phyloP scores from a whole-genome alignment of 2,797 vertebrate species.

The Coilia nasus region DNA sequence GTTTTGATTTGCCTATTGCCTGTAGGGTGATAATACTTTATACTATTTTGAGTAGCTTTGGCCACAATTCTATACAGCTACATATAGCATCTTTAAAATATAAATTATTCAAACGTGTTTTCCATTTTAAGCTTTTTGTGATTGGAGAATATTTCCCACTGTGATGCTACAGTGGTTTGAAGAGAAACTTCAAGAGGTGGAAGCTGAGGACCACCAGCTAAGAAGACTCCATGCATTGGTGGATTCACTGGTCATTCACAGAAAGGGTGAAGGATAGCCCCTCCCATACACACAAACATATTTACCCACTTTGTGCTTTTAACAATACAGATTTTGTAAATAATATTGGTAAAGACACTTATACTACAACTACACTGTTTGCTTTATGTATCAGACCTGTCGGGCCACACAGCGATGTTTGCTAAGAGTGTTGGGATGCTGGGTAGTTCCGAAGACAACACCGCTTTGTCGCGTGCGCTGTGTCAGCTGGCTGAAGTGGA shows the following conservation, averaged over 20 bases:
- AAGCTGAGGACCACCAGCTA: slow-evolving; percentile 91
- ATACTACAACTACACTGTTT: too few relatives aligned
- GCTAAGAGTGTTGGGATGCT: slow-evolving; percentile 97
- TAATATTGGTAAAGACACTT: too few relatives aligned
- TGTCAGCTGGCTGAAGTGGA: slow-evolving; percentile 98
- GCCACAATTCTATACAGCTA: too few relatives aligned
- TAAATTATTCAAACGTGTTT: not conserved
- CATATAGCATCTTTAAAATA: too few relatives aligned
- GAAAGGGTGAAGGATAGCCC: slow-evolving; percentile 82
- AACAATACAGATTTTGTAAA: not conserved
- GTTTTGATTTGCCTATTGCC: too few relatives aligned
- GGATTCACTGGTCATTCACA: slow-evolving; percentile 88
- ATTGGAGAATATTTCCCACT: not conserved
- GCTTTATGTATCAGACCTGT: slow-evolving; percentile 73
- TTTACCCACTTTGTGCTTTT: not conserved
- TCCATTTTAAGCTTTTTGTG: not conserved
- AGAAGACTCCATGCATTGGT: slow-evolving; percentile 89
- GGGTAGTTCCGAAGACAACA: slow-evolving; percentile 97
- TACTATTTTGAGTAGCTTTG: too few relatives aligned
- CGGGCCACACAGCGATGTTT: slow-evolving; percentile 89
- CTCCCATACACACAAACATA: too few relatives aligned
- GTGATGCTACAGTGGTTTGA: slow-evolving; percentile 91
- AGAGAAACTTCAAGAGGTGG: slow-evolving; percentile 97
- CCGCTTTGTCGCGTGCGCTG: slow-evolving; percentile 90
- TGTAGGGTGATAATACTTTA: too few relatives aligned